A percentile compares a stretch with the other conserved stretches of the same genome.
phyloP scores from a whole-genome alignment of 2,888 invertebrate genomes.

The Drosophila birchii region DNA sequence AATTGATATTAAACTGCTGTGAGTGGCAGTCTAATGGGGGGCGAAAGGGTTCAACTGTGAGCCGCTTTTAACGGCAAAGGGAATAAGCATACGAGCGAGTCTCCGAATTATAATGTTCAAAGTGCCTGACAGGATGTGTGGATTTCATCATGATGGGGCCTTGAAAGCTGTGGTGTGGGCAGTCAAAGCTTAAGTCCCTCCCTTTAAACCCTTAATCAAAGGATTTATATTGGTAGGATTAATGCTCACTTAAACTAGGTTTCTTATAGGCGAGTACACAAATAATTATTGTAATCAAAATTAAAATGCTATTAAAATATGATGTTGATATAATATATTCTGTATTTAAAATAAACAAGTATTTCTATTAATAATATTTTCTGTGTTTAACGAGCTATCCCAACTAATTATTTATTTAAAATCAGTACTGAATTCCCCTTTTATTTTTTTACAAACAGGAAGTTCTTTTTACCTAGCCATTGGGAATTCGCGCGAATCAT shows the following conservation, averaged over 20 bases:
- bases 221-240: not conserved
- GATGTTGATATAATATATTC: not conserved
- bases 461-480: not conserved
- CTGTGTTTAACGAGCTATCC: not conserved
- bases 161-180: not conserved
- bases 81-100: slow-evolving; percentile 26
- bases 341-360: not conserved
- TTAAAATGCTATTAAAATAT: not conserved
- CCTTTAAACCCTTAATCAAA: not conserved
- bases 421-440: not conserved
- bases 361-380: not conserved
- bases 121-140: slow-evolving; percentile 4
- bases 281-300: not conserved
- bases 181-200: not conserved
- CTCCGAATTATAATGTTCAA: slow-evolving; percentile 35
- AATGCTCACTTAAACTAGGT: not conserved
- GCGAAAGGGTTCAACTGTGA: slow-evolving; percentile 23
- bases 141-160: not conserved
- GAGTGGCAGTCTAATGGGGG: slow-evolving; percentile 43
- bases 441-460: not conserved
- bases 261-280: not conserved
- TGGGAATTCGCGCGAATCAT: slow-evolving; percentile 6
- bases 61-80: slow-evolving; percentile 14
- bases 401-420: not conserved
- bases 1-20: slow-evolving; percentile 65